These are phyloP conservation scores for Aldrovandia affinis DNA, from an alignment of 2,797 vertebrate species.

Conservation along the genomic window DNA sequence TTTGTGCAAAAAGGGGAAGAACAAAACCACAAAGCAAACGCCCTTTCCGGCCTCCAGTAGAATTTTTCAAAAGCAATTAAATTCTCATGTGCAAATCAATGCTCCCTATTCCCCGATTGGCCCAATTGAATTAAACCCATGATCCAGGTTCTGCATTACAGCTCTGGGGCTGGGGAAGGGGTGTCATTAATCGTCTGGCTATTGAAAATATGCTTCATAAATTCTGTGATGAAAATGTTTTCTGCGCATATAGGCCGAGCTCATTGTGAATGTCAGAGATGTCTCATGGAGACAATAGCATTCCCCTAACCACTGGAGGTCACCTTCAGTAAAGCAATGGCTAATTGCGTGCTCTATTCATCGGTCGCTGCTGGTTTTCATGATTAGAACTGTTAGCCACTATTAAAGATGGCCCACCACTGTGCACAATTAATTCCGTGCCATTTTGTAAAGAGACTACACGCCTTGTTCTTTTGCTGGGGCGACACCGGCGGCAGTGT, in stretches of 20 bases:
- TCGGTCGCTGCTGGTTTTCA: neutral
- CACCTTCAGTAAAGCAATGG: neutral
- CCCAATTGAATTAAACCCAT: neutral
- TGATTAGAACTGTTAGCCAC: neutral
- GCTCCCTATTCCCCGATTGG: neutral
- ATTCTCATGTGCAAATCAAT: neutral
- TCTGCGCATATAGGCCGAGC: neutral
- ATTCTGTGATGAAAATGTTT: neutral
- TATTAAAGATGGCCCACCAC: neutral
- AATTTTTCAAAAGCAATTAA: neutral
- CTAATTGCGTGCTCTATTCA: neutral
- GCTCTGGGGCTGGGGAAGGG: neutral
- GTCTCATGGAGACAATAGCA: neutral
- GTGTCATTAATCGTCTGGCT: constrained; percentile 3
- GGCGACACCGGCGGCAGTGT: neutral
- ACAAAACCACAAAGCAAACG: neutral
- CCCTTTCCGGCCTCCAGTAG: neutral
- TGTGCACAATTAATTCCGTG: neutral
- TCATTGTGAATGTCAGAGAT: constrained; percentile 1
- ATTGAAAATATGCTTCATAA: neutral
- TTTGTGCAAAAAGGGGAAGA: neutral
- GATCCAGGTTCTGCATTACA: neutral
- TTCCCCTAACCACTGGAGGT: neutral
- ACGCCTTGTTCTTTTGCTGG: neutral
- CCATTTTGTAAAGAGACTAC: neutral